A percentile compares a stretch with the other conserved stretches of the same genome.
phyloP scores from a whole-genome alignment of 2,888 invertebrate genomes.

The Tineola bisselliella region DNA sequence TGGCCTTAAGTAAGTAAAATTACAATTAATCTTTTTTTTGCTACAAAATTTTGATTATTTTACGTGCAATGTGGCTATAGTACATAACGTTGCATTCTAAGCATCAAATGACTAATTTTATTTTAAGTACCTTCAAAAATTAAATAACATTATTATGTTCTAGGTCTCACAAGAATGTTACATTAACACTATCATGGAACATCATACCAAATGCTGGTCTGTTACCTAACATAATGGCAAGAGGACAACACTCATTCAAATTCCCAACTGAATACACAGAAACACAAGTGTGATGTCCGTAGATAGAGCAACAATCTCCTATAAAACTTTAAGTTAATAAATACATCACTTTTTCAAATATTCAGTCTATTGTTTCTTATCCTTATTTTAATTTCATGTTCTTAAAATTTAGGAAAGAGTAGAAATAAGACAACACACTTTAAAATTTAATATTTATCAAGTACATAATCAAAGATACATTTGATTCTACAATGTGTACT shows the following conservation, averaged over 20 bases:
- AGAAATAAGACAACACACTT: neutral
- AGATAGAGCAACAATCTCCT: neutral
- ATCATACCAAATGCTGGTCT: slow-evolving; percentile 98
- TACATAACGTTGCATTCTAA: too few relatives aligned
- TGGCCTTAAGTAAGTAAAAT: slow-evolving; percentile 81
- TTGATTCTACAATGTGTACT: slow-evolving; percentile 42
- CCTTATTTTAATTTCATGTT: too few relatives aligned
- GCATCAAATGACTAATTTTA: too few relatives aligned
- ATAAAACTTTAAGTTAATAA: neutral
- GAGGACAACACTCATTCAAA: slow-evolving; percentile 85
- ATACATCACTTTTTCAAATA: neutral
- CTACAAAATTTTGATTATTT: neutral
- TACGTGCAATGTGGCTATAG: neutral
- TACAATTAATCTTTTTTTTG: slow-evolving; percentile 8
- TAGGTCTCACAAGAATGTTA: slow-evolving; percentile 94
- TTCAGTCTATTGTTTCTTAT: neutral
- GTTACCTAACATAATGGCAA: slow-evolving; percentile 85
- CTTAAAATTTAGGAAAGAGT: too few relatives aligned
- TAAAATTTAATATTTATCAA: slow-evolving; percentile 27
- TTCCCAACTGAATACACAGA: slow-evolving; percentile 90
- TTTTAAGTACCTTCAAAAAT: too few relatives aligned
- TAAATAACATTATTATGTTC: slow-evolving; percentile 22
- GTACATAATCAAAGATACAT: slow-evolving; percentile 53
- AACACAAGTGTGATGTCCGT: slow-evolving; percentile 49
- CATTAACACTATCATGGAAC: slow-evolving; percentile 95